Evolutionary conservation across 1,140 invertebrate genomes (phyloP), one percentile per base, ranked within the genome.

Genomic region (Cardiocondyla obscurior): DNA sequence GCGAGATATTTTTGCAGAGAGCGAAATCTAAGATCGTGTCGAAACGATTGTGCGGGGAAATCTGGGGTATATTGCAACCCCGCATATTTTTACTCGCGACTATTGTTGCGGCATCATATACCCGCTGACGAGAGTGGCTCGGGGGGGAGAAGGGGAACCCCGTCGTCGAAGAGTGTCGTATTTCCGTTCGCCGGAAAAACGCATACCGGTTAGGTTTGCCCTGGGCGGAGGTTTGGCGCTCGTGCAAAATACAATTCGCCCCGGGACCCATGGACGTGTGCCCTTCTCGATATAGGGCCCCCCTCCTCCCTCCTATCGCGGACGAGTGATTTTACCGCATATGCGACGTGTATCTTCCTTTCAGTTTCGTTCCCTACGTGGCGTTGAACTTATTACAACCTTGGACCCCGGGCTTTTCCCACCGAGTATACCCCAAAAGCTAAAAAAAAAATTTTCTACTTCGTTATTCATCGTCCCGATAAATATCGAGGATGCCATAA

Each of bases 141-240:
- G 65, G 28, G 36, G 51, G 65, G 39, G n/a, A n/a, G n/a, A n/a
- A n/a, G n/a, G n/a, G n/a, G n/a, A n/a, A n/a, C n/a, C n/a, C 28
- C 51, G 36, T 19, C 33, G 39, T 76, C 39, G 51, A 67, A 19
- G 70, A 44, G 69, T 60, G 53, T 88, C 85, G 58, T 85, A 70
- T 88, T 87, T 87, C 77, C 67, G 77, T 58, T 25, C 33, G 49
- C 28, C 55, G 70, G 76, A 88, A 87, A 86, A 82, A 28, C 22
- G 39, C 62, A 83, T 87, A 83, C 85, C 76, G 55, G 76, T n/a
- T n/a, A n/a, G n/a, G n/a, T 82, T 82, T 70, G 16, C 53, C 72
- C 14, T 44, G 46, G 22, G 22, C n/a, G 30, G n/a, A 62, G 64
- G 57, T 55, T 55, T 57, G 65, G 28, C 8, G 70, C 58, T 62